These are phyloP conservation scores for Lasius platythorax DNA, from an alignment of 2,888 invertebrate genomes.

Conservation along the genomic window DNA sequence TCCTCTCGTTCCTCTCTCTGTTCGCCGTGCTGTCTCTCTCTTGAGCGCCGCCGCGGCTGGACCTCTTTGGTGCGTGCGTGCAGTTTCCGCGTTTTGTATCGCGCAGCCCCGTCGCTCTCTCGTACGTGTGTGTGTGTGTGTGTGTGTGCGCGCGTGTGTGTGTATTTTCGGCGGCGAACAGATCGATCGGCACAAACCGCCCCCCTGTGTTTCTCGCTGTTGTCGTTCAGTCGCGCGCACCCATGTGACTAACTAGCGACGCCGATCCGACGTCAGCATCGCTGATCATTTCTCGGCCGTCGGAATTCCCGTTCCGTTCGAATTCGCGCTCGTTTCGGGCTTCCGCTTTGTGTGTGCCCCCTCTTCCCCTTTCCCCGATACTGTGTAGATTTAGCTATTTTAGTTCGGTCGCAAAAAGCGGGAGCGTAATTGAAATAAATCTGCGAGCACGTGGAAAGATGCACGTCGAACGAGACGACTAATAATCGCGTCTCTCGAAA, in stretches of 20 bases:
- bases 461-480: too few relatives aligned
- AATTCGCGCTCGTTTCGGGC: neutral
- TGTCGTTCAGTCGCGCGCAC: conserved; percentile 33
- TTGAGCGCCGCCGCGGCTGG: conserved; percentile 16
- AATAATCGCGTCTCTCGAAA: neutral
- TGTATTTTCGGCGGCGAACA: conserved; percentile 69
- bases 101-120: conserved; percentile 25
- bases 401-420: neutral
- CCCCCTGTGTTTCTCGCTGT: conserved; percentile 28
- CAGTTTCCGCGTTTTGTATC: conserved; percentile 48
- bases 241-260: conserved; percentile 45
- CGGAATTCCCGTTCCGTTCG: neutral
- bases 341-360: neutral
- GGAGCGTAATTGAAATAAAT: neutral
- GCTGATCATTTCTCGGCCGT: conserved; percentile 6
- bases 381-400: neutral
- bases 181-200: conserved; percentile 65
- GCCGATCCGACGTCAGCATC: conserved; percentile 26
- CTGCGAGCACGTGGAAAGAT: neutral
- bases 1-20: neutral
- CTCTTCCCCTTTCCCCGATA: neutral
- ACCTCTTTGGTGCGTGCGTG: conserved; percentile 22
- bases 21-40: neutral
- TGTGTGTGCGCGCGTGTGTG: conserved; percentile 31
- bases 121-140: conserved; percentile 4